These are phyloP conservation scores for Philereme vetulata DNA, from an alignment of 2,888 invertebrate species.

Conservation along the genomic window DNA sequence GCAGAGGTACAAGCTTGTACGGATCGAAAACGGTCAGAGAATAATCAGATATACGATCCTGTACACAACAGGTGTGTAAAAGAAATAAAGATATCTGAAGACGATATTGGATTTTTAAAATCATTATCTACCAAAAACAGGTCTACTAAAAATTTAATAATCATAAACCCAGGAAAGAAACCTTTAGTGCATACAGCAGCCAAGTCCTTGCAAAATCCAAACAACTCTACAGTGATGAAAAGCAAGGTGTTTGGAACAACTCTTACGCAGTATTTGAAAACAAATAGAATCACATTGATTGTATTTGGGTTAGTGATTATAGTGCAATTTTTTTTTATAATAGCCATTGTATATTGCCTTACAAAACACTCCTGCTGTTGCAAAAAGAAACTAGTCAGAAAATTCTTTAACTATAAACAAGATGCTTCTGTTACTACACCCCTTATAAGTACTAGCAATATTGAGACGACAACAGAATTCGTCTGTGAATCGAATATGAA, in stretches of 20 bases:
- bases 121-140: slow-evolving; percentile 42
- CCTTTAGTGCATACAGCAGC: not conserved
- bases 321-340: slow-evolving; percentile 63
- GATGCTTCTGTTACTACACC: slow-evolving; percentile 73
- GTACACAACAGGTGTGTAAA: slow-evolving; percentile 55
- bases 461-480: slow-evolving; percentile 64
- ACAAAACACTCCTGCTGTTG: slow-evolving; percentile 46
- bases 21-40: slow-evolving; percentile 39
- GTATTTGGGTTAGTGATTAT: slow-evolving; percentile 49
- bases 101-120: slow-evolving; percentile 60
- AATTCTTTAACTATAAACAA: slow-evolving; percentile 63
- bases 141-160: slow-evolving; percentile 54
- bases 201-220: not conserved
- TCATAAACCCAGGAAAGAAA: slow-evolving; percentile 45
- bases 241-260: not conserved
- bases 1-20: slow-evolving; percentile 50
- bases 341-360: slow-evolving; percentile 56
- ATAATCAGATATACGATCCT: slow-evolving; percentile 55
- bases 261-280: slow-evolving; percentile 28
- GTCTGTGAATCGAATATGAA: slow-evolving; percentile 62
- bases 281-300: slow-evolving; percentile 50
- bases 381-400: slow-evolving; percentile 54
- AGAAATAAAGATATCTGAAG: slow-evolving; percentile 45
- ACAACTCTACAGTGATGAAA: slow-evolving; percentile 1
- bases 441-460: slow-evolving; percentile 64